Base-by-base conservation (phyloP, 2,113 vertebrate genomes). In the Dinomys branickii region DNA sequence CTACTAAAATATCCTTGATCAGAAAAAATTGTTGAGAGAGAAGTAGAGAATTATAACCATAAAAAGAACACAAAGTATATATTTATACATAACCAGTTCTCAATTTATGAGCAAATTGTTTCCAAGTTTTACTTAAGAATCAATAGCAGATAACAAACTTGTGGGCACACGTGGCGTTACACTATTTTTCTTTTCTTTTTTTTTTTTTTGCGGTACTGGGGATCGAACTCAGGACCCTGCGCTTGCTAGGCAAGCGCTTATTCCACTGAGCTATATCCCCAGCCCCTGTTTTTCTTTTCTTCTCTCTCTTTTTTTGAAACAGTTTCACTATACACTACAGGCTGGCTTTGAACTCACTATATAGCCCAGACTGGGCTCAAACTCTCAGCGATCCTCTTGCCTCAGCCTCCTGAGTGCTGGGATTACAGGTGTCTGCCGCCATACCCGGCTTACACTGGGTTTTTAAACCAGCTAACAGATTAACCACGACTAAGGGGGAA, bases 11-110 rank as follows among this genome's bases (percentile, higher is more conserved):
- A 86, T 24, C 85, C 33, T 84, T 95, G 69, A 77, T 96, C 41
- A 95, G 56, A n/a, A 95, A 92, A 97, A 94, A 77, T 3, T 84
- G 16, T 41, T 88, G 78, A 97, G 61, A 93, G 78, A 35, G 63
- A 97, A 94, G 47, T 61, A 94, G 63, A 88, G 41, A 95, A 80
- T 95, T 77, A 92, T 0, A 73, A 67, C 20, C 16, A 94, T 91
- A 96, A 95, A 94, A 92, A 82, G 77, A 88, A 88, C 30, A 54
- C n/a, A 22, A 96, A 65, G 24, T 56, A 6, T 69, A 58, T 56
- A 93, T 44, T 61, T 17, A 78, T 71, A 63, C 59, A 84, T 12
- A 95, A 84, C 26, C 35, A 90, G 38, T 28, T 30, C 5, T 87
- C 41, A 91, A 90, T 75, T 91, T 65, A 94, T 75, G 35, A 94